Conservation (phyloP, 2,113 vertebrate genomes). For the Siphamia tubifer region DNA sequence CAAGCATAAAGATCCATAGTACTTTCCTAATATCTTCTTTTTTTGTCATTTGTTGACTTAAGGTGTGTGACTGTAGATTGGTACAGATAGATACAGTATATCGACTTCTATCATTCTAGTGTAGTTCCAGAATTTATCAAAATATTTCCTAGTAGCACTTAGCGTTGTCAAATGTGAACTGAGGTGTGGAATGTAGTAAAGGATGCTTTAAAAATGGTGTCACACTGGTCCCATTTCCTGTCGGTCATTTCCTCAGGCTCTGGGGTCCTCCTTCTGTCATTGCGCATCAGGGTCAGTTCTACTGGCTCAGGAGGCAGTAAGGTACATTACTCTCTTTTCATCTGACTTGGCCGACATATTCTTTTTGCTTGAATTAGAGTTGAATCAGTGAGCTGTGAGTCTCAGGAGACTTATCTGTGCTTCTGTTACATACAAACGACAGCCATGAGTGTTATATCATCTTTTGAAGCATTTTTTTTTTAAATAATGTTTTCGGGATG, state of each 20-base stretch:
- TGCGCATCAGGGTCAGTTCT: conserved; percentile 37
- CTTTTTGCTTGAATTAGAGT: conserved; percentile 11
- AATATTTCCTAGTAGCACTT: no score
- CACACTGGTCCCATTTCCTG: conserved; percentile 35
- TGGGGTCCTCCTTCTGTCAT: conserved; percentile 44
- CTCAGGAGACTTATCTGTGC: conserved; percentile 21
- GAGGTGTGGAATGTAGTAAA: conserved; percentile 2
- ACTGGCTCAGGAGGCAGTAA: conserved; percentile 3
- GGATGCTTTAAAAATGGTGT: conserved; percentile 31
- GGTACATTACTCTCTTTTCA: neutral
- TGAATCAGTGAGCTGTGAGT: conserved; percentile 30
- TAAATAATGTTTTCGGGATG: neutral
- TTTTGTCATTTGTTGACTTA: neutral
- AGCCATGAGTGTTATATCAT: neutral
- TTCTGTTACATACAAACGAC: neutral
- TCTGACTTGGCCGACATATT: conserved; percentile 5
- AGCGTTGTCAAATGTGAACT: conserved; percentile 1
- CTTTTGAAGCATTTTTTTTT: neutral
- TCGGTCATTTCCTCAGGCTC: conserved; percentile 50
- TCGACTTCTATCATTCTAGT: no score
- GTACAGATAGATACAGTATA: no score
- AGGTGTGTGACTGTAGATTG: neutral
- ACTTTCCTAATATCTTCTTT: neutral
- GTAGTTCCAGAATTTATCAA: no score
- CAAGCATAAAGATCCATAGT: neutral